Evolutionary conservation across 1,140 invertebrate species (phyloP).

Genomic region (Elymnias hypermnestra): DNA sequence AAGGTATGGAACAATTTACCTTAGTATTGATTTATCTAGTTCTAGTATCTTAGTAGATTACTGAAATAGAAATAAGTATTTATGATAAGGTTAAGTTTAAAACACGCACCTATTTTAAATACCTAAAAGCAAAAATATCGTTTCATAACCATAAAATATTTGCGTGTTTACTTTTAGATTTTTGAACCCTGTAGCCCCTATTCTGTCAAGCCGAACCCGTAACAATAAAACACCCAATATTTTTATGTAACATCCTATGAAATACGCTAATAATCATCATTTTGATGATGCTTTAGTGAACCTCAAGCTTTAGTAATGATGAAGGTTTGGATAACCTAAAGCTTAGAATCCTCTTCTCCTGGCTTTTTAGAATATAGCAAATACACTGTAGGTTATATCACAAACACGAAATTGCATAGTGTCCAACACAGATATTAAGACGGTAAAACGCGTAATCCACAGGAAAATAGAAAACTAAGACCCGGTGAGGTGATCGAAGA

Average conservation of each 20-base stretch:
- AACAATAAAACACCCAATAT: conserved; percentile 56
- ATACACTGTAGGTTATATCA: conserved; percentile 23
- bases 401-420: conserved; percentile 30
- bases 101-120: conserved; percentile 19
- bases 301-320: conserved; percentile 50
- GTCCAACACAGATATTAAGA: conserved; percentile 60
- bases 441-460: conserved; percentile 71
- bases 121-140: not conserved
- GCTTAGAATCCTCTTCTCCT: conserved; percentile 56
- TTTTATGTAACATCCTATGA: conserved; percentile 26
- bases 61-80: conserved; percentile 22
- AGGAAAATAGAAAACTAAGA: conserved; percentile 87
- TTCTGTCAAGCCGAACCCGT: conserved; percentile 72
- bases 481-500: conserved; percentile 94
- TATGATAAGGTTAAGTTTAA: conserved; percentile 12
- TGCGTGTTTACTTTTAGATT: no score
- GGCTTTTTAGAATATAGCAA: conserved; percentile 53
- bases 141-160: no score
- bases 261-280: conserved; percentile 48
- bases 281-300: conserved; percentile 47
- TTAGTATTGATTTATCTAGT: conserved; percentile 43
- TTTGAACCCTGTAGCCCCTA: conserved; percentile 50
- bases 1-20: conserved; percentile 49
- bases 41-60: conserved; percentile 33
- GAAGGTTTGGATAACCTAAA: conserved; percentile 37